Base-by-base conservation (phyloP, 1,140 invertebrate species). In the Saxidomus purpurata region DNA sequence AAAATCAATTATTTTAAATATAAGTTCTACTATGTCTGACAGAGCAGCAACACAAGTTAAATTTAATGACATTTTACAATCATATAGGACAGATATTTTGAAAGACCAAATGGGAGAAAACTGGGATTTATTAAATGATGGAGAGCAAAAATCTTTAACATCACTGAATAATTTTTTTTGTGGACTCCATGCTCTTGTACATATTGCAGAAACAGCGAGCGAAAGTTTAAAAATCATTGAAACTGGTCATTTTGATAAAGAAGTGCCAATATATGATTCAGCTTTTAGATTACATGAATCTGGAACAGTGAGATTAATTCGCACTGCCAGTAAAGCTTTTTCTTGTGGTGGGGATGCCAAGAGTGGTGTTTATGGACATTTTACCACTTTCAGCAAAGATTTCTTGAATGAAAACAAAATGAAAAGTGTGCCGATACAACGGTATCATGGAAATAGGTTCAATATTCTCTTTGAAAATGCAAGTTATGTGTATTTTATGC, bases 21-120 rank as follows among this genome's bases (percentile, higher is more conserved):
- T 90, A 49, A 36, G 31, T 52, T 88, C 90, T n/a, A 90, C 90
- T 31, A 90, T 90, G 90, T 90, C 90, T 25, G 90, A 90, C 28
- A 61, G 81, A 19, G 81, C 90, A 9, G 81, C 81, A 8, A 90
- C 86, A 49, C 90, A 89, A 74, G 61, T 79, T 9, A 88, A 84
- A 43, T 90, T 90, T 79, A 90, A 87, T 71, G 25, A 55, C n/a
- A 38, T 88, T 49, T 47, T 85, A n/a, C 74, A 90, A 34, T 76
- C 81, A 6, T 90, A 79, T 74, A 84, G 81, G 79, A 79, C 34
- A 22, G n/a, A 79, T 38, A 67, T 90, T 47, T 19, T 90, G 17
- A 49, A 36, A 17, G 86, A 71, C 6, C 22, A 88, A 17, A 76
- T 90, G 6, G 74, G 90, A 36, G 31, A 88, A 40, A 31, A 34